phyloP scores from a whole-genome alignment of 1,140 invertebrate genomes.

The Brachionus sp. region DNA sequence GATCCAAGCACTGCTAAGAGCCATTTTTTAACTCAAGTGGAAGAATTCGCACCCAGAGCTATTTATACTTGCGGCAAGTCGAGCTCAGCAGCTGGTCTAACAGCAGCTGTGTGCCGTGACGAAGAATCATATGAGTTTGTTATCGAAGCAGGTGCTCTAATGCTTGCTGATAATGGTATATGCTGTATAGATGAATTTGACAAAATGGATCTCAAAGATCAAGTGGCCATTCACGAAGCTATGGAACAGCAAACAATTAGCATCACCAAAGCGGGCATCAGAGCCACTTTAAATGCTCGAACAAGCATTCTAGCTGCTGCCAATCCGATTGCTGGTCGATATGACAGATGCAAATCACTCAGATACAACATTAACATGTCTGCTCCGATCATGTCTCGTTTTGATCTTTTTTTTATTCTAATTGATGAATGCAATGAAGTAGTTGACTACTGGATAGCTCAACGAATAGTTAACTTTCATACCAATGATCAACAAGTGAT shows the following conservation, averaged over 20 bases:
- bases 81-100: conserved; percentile 92
- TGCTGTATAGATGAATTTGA: conserved; percentile 99
- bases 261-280: conserved; percentile 93
- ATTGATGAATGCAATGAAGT: conserved; percentile 92
- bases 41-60: conserved; percentile 88
- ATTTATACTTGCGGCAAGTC: conserved; percentile 98
- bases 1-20: conserved; percentile 98
- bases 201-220: conserved; percentile 96
- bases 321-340: conserved; percentile 91
- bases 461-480: conserved; percentile 90
- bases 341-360: conserved; percentile 87
- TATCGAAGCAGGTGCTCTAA: conserved; percentile 96
- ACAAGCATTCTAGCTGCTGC: conserved; percentile 97
- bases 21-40: conserved; percentile 78
- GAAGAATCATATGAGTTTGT: conserved; percentile 98
- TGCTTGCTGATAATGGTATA: conserved; percentile 97
- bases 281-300: conserved; percentile 90
- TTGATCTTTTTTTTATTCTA: conserved; percentile 97
- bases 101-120: conserved; percentile 92
- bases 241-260: conserved; percentile 99
- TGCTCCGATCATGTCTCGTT: conserved; percentile 97
- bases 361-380: conserved; percentile 89
- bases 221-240: conserved; percentile 98
- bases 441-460: conserved; percentile 88
- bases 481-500: conserved; percentile 62